Percentiles rank a stretch among this genome's conserved stretches.
phyloP scores from a whole-genome alignment of 2,797 vertebrate genomes.

The Dendrocincla tyrannina region DNA sequence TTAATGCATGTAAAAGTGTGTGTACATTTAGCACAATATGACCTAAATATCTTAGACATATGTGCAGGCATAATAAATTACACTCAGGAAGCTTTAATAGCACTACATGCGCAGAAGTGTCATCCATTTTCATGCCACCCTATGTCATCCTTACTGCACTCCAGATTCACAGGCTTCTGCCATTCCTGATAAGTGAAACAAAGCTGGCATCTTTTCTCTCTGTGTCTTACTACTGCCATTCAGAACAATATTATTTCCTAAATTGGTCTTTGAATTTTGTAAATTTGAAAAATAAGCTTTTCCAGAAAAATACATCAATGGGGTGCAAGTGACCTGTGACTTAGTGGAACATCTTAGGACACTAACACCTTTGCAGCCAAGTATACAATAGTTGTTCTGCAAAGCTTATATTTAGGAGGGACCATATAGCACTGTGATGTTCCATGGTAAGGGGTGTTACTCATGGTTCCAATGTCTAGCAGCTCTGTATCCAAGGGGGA shows the following conservation, averaged over 20 bases:
- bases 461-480: rapidly evolving
- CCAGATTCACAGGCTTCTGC: background rate
- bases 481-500: background rate
- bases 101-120: background rate
- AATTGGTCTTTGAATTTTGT: background rate
- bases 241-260: background rate
- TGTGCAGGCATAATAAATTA: background rate
- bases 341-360: background rate
- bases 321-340: background rate
- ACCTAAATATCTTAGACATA: background rate
- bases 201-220: background rate
- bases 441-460: background rate
- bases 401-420: background rate
- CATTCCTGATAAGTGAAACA: background rate
- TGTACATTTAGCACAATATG: background rate
- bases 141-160: background rate
- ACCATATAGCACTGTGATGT: background rate
- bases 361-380: background rate
- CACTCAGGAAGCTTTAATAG: background rate
- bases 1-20: background rate
- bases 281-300: background rate
- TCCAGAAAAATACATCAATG: background rate
- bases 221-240: background rate
- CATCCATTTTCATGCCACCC: background rate
- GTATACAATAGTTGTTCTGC: background rate